Percentiles rank a stretch among this genome's conserved stretches.
These are phyloP conservation scores for Heliconius cydno DNA, from an alignment of 2,888 invertebrate species.

Conservation along the genomic window DNA sequence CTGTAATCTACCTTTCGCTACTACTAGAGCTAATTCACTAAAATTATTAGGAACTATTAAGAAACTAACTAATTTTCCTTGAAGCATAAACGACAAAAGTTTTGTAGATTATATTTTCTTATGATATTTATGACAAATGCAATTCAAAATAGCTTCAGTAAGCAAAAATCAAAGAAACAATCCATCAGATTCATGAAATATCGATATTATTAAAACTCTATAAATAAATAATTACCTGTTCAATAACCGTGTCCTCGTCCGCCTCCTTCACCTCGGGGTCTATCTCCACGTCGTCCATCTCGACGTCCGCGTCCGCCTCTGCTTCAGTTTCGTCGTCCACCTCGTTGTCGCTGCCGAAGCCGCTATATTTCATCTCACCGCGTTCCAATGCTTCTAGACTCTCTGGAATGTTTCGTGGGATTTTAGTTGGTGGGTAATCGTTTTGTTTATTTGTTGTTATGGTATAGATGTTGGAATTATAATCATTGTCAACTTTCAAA, in stretches of 20 bases:
- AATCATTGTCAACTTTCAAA: no score
- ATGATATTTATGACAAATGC: background rate
- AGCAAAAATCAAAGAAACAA: background rate
- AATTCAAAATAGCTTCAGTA: background rate
- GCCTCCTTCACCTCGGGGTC: slow-evolving; percentile 82
- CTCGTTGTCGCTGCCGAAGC: slow-evolving; percentile 87
- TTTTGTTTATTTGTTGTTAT: no score
- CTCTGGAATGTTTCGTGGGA: slow-evolving; percentile 73
- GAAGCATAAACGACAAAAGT: background rate
- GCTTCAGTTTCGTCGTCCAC: slow-evolving; percentile 82
- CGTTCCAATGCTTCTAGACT: slow-evolving; percentile 92
- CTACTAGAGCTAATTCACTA: no score
- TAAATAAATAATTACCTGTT: slow-evolving; percentile 34
- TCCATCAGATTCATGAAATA: background rate
- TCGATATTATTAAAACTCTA: background rate
- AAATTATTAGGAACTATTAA: background rate
- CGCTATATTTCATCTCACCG: slow-evolving; percentile 93
- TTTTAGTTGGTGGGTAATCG: background rate
- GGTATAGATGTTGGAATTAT: no score
- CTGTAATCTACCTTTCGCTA: no score
- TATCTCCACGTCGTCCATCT: slow-evolving; percentile 16
- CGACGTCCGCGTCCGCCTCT: slow-evolving; percentile 67
- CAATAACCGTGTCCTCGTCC: slow-evolving; percentile 79
- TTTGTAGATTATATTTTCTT: background rate
- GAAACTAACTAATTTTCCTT: background rate